Evolutionary conservation across 1,140 invertebrate genomes (phyloP).

Genomic region (Hylyphantes graminicola): DNA sequence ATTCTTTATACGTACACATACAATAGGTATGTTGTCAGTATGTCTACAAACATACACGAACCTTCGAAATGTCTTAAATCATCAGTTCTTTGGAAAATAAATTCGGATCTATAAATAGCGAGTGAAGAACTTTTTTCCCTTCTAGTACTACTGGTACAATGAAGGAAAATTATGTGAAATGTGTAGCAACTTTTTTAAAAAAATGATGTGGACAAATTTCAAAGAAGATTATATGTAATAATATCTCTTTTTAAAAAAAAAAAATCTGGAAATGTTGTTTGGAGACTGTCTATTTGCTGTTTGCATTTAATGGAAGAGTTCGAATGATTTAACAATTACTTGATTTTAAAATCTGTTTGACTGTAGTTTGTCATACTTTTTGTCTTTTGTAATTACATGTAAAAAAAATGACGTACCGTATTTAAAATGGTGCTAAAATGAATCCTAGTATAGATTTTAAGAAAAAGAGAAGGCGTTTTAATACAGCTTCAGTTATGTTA

Average conservation of each 20-base stretch:
- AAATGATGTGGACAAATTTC: conserved; percentile 29
- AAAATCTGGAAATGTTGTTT: conserved; percentile 29
- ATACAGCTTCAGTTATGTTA: conserved; percentile 59
- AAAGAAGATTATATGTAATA: background rate
- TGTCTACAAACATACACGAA: conserved; percentile 21
- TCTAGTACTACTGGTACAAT: background rate
- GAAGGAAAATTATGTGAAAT: background rate
- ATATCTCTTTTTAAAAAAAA: conserved; percentile 24
- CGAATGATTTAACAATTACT: conserved; percentile 43
- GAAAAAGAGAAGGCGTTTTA: conserved; percentile 55
- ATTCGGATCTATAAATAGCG: too few species aligned
- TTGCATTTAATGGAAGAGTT: conserved; percentile 36
- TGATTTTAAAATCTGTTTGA: conserved; percentile 52
- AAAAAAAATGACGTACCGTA: conserved; percentile 56
- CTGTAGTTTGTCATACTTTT: conserved; percentile 57
- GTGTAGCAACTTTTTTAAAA: conserved; percentile 29
- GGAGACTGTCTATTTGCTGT: conserved; percentile 28
- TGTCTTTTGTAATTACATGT: conserved; percentile 56
- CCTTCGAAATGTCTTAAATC: conserved; percentile 49
- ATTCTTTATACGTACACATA: background rate
- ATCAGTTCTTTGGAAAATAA: conserved; percentile 27
- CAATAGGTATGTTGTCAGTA: background rate
- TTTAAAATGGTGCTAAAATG: conserved; percentile 59
- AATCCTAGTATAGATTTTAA: conserved; percentile 59
- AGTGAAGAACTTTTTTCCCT: conserved; percentile 6